These are phyloP conservation scores for Malacoraja senta DNA, from an alignment of 2,797 vertebrate species.

Conservation along the genomic window DNA sequence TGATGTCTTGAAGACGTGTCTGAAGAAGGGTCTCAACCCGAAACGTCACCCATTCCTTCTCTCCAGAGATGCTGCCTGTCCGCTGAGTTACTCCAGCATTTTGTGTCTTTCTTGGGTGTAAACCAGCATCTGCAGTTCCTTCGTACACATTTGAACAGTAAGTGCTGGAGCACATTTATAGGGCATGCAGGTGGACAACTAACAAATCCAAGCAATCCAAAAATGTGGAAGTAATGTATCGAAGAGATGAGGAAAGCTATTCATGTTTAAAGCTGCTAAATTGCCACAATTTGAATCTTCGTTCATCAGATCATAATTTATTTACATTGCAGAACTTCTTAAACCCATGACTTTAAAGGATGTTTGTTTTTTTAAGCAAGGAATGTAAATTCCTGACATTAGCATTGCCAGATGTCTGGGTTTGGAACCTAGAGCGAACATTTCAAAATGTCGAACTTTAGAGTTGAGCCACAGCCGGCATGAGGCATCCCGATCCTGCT, in stretches of 20 bases:
- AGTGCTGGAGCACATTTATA: not conserved
- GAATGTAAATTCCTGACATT: constrained; percentile 35
- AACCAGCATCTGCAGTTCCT: no score
- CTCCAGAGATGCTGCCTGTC: no score
- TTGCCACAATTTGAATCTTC: constrained; percentile 27
- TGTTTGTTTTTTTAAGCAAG: not conserved
- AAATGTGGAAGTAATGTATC: constrained; percentile 19
- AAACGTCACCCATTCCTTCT: no score
- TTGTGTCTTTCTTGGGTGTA: no score
- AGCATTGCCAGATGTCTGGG: constrained; percentile 27
- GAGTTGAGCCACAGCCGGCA: not conserved
- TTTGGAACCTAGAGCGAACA: not conserved
- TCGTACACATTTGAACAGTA: no score
- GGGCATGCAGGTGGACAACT: constrained; percentile 1
- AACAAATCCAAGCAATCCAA: not conserved
- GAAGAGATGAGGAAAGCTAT: not conserved
- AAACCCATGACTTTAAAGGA: constrained; percentile 7
- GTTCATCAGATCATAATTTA: constrained; percentile 27
- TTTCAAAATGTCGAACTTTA: constrained; percentile 13
- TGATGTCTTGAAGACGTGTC: no score
- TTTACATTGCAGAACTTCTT: constrained; percentile 27
- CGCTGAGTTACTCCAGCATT: no score
- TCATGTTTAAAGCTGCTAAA: constrained; percentile 13
- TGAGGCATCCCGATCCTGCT: not conserved
- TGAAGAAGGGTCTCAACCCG: no score